These are phyloP conservation scores for Halocynthia aurantium DNA, from an alignment of 23 tunicate genomes.

Conservation along the genomic window DNA sequence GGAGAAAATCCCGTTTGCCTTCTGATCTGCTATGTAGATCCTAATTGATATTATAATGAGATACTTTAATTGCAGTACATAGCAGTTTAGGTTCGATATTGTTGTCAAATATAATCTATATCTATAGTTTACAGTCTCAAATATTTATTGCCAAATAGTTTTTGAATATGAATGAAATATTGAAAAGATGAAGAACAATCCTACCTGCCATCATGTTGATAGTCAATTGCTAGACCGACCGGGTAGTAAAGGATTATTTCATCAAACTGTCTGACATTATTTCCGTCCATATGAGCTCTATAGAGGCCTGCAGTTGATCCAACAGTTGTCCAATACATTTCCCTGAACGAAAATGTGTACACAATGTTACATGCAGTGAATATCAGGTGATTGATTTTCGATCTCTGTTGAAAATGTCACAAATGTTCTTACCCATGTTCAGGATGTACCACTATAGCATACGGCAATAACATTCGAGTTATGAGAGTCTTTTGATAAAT, in stretches of 20 bases:
- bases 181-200: not conserved
- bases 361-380: not conserved
- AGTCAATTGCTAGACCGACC: slow-evolving; percentile 63
- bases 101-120: no score
- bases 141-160: no score
- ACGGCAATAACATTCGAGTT: slow-evolving; percentile 34
- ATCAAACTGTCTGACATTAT: slow-evolving; percentile 11
- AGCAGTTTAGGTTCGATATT: no score
- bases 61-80: no score
- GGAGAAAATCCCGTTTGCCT: slow-evolving; percentile 36
- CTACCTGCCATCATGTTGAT: slow-evolving; percentile 56
- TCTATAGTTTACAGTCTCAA: no score
- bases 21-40: slow-evolving; percentile 54
- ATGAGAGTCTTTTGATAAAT: slow-evolving; percentile 46
- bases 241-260: slow-evolving; percentile 42
- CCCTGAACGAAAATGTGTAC: slow-evolving; percentile 11
- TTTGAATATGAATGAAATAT: not conserved
- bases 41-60: slow-evolving; percentile 1
- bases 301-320: slow-evolving; percentile 42
- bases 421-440: slow-evolving; percentile 39
- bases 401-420: not conserved
- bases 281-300: slow-evolving; percentile 77
- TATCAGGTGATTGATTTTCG: not conserved
- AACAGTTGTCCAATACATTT: slow-evolving; percentile 68
- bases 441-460: slow-evolving; percentile 69